Evolutionary conservation across 1,140 invertebrate species (phyloP).

Genomic region (Telenomus remus): DNA sequence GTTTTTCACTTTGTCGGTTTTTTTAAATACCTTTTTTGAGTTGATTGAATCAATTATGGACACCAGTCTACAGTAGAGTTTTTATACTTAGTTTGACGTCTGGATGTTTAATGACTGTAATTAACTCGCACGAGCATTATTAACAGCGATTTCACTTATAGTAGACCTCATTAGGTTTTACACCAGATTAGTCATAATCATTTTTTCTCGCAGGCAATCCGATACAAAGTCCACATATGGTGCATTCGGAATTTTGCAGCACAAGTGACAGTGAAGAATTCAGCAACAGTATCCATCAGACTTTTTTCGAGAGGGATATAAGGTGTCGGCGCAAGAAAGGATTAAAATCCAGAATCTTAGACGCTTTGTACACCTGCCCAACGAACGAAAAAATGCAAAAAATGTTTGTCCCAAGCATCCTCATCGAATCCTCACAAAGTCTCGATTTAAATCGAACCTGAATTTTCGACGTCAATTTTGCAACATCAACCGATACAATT

Average conservation of each 20-base stretch:
- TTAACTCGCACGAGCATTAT: constrained; percentile 12
- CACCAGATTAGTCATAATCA: constrained; percentile 48
- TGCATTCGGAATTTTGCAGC: constrained; percentile 50
- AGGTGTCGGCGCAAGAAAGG: constrained; percentile 43
- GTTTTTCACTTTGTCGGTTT: no score
- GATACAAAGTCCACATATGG: constrained; percentile 44
- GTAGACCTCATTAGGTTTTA: constrained; percentile 52
- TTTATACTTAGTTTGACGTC: no score
- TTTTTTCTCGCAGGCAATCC: constrained; percentile 29
- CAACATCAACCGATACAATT: no score
- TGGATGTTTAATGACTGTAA: no score
- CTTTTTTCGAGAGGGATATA: constrained; percentile 47
- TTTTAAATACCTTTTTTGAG: no score
- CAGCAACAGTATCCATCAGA: constrained; percentile 52
- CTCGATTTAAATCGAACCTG: no score
- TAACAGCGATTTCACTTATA: constrained; percentile 47
- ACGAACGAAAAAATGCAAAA: constrained; percentile 12
- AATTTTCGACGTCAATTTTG: no score
- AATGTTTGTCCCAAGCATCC: no score
- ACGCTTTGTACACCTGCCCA: constrained; percentile 21
- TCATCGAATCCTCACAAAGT: no score
- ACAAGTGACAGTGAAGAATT: constrained; percentile 53
- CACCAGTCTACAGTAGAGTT: no score
- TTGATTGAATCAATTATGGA: no score
- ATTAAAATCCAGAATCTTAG: constrained; percentile 50